Evolutionary conservation across 2,797 vertebrate genomes (phyloP).

Genomic region (Sternotherus odoratus): DNA sequence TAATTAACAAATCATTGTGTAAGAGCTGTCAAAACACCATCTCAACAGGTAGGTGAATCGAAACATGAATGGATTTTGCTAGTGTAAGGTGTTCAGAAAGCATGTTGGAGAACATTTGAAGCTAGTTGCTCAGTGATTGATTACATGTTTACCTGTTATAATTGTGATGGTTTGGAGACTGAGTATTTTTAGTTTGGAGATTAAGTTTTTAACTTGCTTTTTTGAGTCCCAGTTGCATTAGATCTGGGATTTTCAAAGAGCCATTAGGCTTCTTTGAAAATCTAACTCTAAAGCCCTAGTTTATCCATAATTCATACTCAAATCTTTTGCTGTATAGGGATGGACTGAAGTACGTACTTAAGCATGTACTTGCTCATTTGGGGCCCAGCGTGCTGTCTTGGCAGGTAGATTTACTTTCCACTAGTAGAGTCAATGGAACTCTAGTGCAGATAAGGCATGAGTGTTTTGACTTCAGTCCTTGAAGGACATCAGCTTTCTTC

Average conservation of each 20-base stretch:
- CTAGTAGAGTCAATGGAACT: not conserved
- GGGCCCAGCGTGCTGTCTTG: not conserved
- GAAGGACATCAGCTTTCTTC: not conserved
- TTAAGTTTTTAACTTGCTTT: not conserved
- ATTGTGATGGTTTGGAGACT: not conserved
- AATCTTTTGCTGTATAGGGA: not conserved
- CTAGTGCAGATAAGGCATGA: not conserved
- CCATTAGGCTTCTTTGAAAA: not conserved
- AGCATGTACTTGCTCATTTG: not conserved
- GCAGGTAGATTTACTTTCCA: not conserved
- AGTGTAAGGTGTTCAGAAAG: not conserved
- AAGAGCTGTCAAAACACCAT: conserved; percentile 13
- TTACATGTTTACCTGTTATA: not conserved
- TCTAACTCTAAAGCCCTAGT: not conserved
- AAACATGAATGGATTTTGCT: conserved; percentile 16
- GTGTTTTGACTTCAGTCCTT: not conserved
- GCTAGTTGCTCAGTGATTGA: not conserved
- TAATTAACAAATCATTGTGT: not conserved
- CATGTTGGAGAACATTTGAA: not conserved
- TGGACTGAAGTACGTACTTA: not conserved
- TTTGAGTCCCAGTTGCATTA: not conserved
- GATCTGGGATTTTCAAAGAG: not conserved
- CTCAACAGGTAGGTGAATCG: not conserved
- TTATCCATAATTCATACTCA: not conserved
- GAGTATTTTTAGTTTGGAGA: not conserved